phyloP scores from a whole-genome alignment of 2,113 vertebrate species.

The Corapipo altera region DNA sequence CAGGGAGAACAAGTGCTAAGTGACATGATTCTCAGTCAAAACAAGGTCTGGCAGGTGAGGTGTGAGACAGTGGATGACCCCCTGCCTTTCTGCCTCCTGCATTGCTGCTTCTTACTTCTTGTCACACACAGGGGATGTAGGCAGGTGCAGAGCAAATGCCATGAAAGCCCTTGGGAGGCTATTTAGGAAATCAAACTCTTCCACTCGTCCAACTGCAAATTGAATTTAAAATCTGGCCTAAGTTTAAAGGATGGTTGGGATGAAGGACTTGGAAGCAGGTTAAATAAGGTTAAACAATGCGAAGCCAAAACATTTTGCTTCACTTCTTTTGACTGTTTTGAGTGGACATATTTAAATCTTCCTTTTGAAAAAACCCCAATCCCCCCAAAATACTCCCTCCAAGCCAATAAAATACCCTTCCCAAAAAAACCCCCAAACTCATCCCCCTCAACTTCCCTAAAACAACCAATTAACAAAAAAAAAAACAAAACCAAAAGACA shows the following conservation, averaged over 20 bases:
- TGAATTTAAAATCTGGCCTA: not conserved
- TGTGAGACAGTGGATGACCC: fast-evolving
- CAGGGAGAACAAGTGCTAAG: not conserved
- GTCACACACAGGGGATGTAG: fast-evolving
- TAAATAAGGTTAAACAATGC: not conserved
- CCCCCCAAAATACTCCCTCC: not conserved
- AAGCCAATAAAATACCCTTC: not conserved
- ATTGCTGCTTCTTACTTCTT: not conserved
- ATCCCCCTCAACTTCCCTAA: too few relatives aligned
- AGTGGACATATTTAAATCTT: not conserved
- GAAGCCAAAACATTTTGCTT: not conserved
- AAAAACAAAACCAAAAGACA: too few relatives aligned
- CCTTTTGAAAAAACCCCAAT: not conserved
- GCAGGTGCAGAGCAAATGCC: not conserved
- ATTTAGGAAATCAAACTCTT: not conserved
- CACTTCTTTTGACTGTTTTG: not conserved
- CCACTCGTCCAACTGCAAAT: not conserved
- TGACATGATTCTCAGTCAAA: not conserved
- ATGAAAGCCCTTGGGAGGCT: not conserved
- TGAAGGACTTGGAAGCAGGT: not conserved
- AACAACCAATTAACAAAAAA: not conserved
- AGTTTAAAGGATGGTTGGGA: not conserved
- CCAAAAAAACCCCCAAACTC: fast-evolving
- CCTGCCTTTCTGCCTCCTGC: too few relatives aligned
- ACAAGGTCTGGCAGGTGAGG: not conserved